Conservation (phyloP, 2,888 invertebrate species). For the Leptinotarsa peninsularis region DNA sequence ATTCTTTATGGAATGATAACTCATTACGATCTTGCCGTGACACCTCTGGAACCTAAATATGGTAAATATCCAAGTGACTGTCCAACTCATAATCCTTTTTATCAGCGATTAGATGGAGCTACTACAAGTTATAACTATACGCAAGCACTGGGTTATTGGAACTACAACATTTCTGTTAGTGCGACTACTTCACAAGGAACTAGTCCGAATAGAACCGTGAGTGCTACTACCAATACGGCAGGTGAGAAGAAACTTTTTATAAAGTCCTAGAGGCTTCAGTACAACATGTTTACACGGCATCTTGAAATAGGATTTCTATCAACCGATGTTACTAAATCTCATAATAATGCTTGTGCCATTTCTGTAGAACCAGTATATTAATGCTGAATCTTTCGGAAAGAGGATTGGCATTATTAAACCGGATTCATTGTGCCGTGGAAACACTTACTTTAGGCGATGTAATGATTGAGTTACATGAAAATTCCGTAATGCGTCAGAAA, state of each 20-base stretch:
- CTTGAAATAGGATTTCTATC: too few relatives aligned
- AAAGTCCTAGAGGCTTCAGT: background rate
- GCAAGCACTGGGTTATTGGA: conserved; percentile 7
- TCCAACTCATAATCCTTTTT: background rate
- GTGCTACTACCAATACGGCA: conserved; percentile 1
- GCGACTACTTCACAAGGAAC: conserved; percentile 16
- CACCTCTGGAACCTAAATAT: background rate
- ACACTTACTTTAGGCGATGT: too few relatives aligned
- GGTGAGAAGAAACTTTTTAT: background rate
- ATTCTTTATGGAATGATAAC: background rate
- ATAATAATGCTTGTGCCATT: too few relatives aligned
- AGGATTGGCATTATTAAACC: too few relatives aligned
- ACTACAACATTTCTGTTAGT: conserved; percentile 13
- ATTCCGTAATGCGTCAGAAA: too few relatives aligned
- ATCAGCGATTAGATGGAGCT: background rate
- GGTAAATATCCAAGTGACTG: background rate
- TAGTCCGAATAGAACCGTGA: background rate
- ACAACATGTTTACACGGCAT: background rate
- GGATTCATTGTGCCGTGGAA: too few relatives aligned
- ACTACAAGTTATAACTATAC: conserved; percentile 14
- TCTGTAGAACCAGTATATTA: too few relatives aligned
- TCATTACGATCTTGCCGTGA: background rate
- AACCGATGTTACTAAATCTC: too few relatives aligned
- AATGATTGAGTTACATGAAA: too few relatives aligned
- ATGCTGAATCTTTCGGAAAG: too few relatives aligned